Base-by-base conservation (phyloP, 2,797 vertebrate species). In the Cetoscarus ocellatus region DNA sequence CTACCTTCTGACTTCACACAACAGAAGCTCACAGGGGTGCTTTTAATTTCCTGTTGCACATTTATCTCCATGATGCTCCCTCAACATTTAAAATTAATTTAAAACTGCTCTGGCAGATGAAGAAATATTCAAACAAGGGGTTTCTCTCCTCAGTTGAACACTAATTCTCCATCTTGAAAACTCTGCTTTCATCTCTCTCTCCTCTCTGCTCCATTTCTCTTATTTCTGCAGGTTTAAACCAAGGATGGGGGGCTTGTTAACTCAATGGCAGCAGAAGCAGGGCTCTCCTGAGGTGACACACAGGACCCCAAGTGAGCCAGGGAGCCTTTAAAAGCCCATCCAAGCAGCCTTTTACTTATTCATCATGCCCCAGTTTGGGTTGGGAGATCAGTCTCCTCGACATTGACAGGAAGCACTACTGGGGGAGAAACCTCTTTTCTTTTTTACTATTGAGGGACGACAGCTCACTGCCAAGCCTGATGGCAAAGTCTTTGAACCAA, bases 271-370 rank as follows among this genome's bases (percentile, higher is more conserved):
- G 60, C 55, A 60, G 36, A 44, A 66, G 75, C 49, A 51, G 53
- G 65, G 49, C 55, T 80, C 69, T 80, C 55, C 70, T 35, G 69
- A 71, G 79, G 79, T 77, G 77, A 73, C 71, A 65, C 52, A 39
- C 61, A 69, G 42, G 79, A 68, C 73, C 57, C 60, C 18, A 69
- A 80, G 61, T 79, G 79, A 70, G 82, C 77, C 57, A 54, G 58
- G 78, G 73, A 91, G 87, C 84, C 89, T 91, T 91, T 91, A 91
- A 88, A 89, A 93, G 88, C 90, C 86, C 85, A 92, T 91, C 86
- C 91, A 91, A 73, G 79, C 87, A 74, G 86, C 81, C 83, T 91
- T 44, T 94, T 89, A 93, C 89, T 94, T 89, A 94, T 94, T 95
- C 89, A 94, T 93, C 85, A 75, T 70, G 89, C 80, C 92, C 91